Evolutionary conservation across 2,888 invertebrate genomes (phyloP).

Genomic region (Acrobasis consociella): DNA sequence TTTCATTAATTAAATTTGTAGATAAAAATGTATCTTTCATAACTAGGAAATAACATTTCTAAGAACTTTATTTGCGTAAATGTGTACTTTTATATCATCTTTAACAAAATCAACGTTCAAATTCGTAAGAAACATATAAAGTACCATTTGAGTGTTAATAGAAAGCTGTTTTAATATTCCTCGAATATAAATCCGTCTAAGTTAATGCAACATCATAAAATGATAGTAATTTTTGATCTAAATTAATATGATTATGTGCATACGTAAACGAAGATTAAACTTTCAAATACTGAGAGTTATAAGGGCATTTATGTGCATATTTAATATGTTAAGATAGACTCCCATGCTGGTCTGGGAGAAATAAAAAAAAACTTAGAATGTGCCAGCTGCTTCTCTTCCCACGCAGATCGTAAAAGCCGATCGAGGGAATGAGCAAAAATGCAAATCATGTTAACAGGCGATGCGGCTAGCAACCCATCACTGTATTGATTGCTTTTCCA

Average conservation of each 20-base stretch:
- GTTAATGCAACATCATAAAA: not conserved
- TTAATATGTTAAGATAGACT: too few species aligned
- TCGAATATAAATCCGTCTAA: not conserved
- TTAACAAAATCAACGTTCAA: not conserved
- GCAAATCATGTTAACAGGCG: too few species aligned
- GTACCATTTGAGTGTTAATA: not conserved
- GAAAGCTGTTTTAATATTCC: conserved; percentile 2
- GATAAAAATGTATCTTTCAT: too few species aligned
- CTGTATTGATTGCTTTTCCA: too few species aligned
- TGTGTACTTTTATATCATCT: not conserved
- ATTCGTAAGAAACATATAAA: conserved; percentile 2
- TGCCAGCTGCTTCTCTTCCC: too few species aligned
- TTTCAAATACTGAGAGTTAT: not conserved
- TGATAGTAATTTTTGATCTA: conserved; percentile 3
- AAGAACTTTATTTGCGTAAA: not conserved
- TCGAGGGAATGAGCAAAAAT: too few species aligned
- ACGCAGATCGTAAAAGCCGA: too few species aligned
- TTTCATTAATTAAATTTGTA: too few species aligned
- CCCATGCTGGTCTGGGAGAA: too few species aligned
- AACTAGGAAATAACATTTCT: not conserved
- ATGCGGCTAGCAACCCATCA: too few species aligned
- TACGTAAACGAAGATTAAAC: not conserved
- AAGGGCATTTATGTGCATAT: not conserved
- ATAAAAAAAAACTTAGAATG: too few species aligned
- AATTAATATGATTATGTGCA: not conserved